A percentile compares a stretch with the other conserved stretches of the same genome.
These are phyloP conservation scores for Sparidentex hasta DNA, from an alignment of 2,797 vertebrate species.

Conservation along the genomic window DNA sequence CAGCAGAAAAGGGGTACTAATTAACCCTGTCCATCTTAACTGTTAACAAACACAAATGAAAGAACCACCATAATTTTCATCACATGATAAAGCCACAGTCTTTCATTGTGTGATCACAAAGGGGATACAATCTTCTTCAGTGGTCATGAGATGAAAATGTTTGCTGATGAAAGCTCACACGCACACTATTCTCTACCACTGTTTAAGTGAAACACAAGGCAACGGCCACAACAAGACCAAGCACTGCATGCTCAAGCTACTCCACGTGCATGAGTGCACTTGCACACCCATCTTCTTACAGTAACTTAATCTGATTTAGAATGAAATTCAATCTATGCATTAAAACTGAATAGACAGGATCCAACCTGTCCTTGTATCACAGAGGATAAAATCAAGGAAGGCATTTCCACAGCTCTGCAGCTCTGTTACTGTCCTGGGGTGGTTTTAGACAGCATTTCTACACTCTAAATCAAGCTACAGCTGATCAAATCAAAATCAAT, in stretches of 20 bases:
- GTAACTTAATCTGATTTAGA: conserved; percentile 25
- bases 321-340: conserved; percentile 33
- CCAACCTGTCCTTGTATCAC: conserved; percentile 22
- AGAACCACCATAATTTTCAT: background rate
- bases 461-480: background rate
- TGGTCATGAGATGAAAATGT: conserved; percentile 14
- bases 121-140: conserved; percentile 8
- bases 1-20: no score
- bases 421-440: background rate
- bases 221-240: background rate
- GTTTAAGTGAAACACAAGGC: conserved; percentile 4
- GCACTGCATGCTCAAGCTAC: background rate
- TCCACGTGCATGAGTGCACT: background rate
- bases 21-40: background rate
- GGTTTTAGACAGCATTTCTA: background rate
- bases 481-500: background rate
- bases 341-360: conserved; percentile 32
- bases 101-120: background rate
- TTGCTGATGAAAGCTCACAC: conserved; percentile 15
- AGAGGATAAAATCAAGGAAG: conserved; percentile 16
- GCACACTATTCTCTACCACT: background rate
- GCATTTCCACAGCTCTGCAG: conserved; percentile 19
- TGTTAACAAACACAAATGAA: background rate
- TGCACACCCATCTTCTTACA: conserved; percentile 3
- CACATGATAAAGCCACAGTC: background rate